Base-by-base conservation (phyloP, 2,888 invertebrate species). In the Acanthacorydalis orientalis region DNA sequence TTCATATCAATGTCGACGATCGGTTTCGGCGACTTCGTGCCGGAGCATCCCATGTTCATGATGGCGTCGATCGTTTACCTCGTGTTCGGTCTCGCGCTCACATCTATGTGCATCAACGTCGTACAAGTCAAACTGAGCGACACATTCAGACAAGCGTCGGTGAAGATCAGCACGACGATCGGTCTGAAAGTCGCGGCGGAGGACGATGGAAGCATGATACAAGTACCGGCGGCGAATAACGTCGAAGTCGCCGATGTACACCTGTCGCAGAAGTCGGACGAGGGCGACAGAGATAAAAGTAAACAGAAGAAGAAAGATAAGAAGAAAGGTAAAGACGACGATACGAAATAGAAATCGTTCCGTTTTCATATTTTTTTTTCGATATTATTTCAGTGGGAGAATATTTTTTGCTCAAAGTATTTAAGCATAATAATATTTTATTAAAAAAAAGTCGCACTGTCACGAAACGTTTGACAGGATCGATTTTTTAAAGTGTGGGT, bases 1-100 rank as follows among this genome's bases (percentile, higher is more conserved):
- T 96, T 96, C 62, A 88, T 96, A 56, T 92, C 93, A 0, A 87
- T 95, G 80, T 89, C 91, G 1, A 97, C 96, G 1, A 93, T 97
- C 49, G 96, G 96, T n/a, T 87, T 95, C 56, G 93, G 93, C 2
- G 93, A 95, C 67, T 74, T 83, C 51, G 86, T 92, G 0, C 93
- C 93, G 1, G 75, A 83, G 62, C 85, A 90, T 66, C 91, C 92
- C 1, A 73, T 79, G 54, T 79, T 77, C 57, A 89, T 96, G 80
- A 84, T 96, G 73, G 77, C 84, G 48, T 89, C 91, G 35, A 92
- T 93, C 57, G 74, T 93, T 43, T 95, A 97, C 61, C 70, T 97
- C 48, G 83, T 96, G 16, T 89, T 97, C 57, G 97, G 97, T 7
- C 70, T 97, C 50, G 90, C 96, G 0, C 70, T 97, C 15, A 95